Base-by-base conservation (phyloP, 2,888 invertebrate species). In the Cyclophora punctaria region DNA sequence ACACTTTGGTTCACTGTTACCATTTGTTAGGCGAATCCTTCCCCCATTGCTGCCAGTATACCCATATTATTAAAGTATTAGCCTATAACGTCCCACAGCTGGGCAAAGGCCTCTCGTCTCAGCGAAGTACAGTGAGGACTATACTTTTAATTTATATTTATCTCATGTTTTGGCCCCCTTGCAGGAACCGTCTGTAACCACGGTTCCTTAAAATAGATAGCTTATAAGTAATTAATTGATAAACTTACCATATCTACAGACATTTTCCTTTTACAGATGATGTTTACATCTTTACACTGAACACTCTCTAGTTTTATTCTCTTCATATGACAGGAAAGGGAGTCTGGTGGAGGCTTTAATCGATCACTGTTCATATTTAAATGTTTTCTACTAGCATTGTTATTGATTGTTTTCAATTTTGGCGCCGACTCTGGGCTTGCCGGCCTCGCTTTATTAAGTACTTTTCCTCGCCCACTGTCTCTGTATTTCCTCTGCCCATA, bases 401-500 rank as follows among this genome's bases (percentile, higher is more conserved):
- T 57, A 34, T 51, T 51, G 42, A 57, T 58, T 3, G 64, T 48
- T 52, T 71, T 67, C 0, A 71, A 50, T 52, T 67, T 78, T 5
- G 53, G 53, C 4, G 53, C 44, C 7, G 64, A 58, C 37, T 80
- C 81, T 0, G 79, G 80, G 45, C 76, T 80, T 3, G 55, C 48
- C 37, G 75, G 74, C 35, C 84, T 71, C n/a, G 68, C 59, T 66
- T 71, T 84, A 50, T 85, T 86, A 4, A 83, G 59, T 3, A 82
- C 52, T 67, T 75, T 84, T 2, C 85, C 84, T 61, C 86, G 66
- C 0, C 84, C 84, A 0, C 83, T 71, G 55, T 88, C 87, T 54
- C 81, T 73, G 48, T 81, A 81, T 55, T 75, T 84, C 52, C 89
- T 75, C 63, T 89, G 89, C 0, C 86, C 83, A 45, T 80, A 80